Evolutionary conservation across 2,888 invertebrate species (phyloP).

Genomic region (Arctia plantaginis): DNA sequence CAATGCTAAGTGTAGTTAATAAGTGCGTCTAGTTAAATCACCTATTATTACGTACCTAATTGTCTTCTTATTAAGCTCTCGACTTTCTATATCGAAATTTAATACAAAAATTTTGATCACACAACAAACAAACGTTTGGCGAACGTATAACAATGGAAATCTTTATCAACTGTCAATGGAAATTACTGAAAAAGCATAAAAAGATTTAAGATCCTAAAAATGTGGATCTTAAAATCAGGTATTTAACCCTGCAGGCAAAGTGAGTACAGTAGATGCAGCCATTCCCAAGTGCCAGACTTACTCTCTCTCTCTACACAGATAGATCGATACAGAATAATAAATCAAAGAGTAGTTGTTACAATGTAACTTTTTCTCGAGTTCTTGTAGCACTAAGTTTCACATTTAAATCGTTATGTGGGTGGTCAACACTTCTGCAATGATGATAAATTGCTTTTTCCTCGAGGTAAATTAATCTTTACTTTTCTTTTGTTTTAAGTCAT

Average conservation of each 20-base stretch:
- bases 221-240: background rate
- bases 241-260: background rate
- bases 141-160: too few species aligned
- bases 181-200: too few species aligned
- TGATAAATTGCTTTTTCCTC: constrained; percentile 43
- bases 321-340: background rate
- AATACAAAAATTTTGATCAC: too few species aligned
- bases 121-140: too few species aligned
- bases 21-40: too few species aligned
- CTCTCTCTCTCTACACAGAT: background rate
- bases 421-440: constrained; percentile 18
- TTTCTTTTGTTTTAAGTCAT: constrained; percentile 31
- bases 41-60: too few species aligned
- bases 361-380: background rate
- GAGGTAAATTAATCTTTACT: constrained; percentile 28
- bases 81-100: too few species aligned
- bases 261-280: background rate
- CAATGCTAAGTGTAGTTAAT: too few species aligned
- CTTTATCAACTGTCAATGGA: too few species aligned
- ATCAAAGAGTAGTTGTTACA: background rate
- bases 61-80: too few species aligned
- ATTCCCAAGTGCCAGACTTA: background rate
- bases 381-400: background rate
- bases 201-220: too few species aligned
- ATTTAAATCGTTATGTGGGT: constrained; percentile 9